These are phyloP conservation scores for Noctua janthe DNA, from an alignment of 2,888 invertebrate species.

Conservation along the genomic window DNA sequence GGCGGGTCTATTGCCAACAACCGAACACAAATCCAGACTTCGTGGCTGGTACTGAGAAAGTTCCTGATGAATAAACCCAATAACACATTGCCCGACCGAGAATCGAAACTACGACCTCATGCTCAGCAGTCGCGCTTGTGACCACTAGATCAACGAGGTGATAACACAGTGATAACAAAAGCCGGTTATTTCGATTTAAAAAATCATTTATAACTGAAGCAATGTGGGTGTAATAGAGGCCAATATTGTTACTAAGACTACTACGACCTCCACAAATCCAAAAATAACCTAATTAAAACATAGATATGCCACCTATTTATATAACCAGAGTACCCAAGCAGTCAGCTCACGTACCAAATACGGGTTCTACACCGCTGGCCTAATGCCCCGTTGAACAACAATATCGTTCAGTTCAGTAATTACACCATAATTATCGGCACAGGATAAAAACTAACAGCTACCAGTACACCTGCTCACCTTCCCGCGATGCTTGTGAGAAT, in stretches of 20 bases:
- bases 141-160: background rate
- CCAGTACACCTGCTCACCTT: slow-evolving; percentile 40
- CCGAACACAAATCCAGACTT: too few relatives aligned
- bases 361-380: slow-evolving; percentile 20
- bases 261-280: background rate
- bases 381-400: slow-evolving; percentile 38
- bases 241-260: too few relatives aligned
- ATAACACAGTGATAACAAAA: too few relatives aligned
- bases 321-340: background rate
- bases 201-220: too few relatives aligned
- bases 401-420: slow-evolving; percentile 42
- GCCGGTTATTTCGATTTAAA: too few relatives aligned
- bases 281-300: background rate
- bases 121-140: background rate
- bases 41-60: background rate
- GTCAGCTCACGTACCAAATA: slow-evolving; percentile 23
- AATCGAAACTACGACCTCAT: background rate
- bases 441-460: slow-evolving; percentile 38
- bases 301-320: background rate
- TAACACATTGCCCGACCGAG: background rate
- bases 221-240: too few relatives aligned
- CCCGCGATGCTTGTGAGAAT: slow-evolving; percentile 20
- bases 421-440: slow-evolving; percentile 36
- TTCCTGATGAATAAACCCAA: background rate
- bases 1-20: too few relatives aligned